Evolutionary conservation across 2,113 vertebrate genomes (phyloP).

Genomic region (Salminus brasiliensis): DNA sequence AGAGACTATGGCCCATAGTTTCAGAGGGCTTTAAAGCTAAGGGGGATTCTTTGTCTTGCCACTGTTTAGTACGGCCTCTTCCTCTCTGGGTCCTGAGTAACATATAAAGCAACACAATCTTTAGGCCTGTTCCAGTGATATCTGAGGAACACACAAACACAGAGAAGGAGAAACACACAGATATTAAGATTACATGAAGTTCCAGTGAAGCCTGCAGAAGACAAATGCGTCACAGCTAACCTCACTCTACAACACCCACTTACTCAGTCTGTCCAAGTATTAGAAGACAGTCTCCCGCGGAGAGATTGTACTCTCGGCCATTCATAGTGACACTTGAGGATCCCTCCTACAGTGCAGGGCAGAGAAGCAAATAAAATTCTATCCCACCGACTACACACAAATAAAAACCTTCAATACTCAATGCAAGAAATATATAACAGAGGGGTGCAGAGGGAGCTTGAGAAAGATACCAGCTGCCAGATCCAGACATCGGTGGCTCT

Average conservation of each 20-base stretch:
- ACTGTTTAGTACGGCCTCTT: slow-evolving; percentile 75
- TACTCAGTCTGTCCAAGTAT: slow-evolving; percentile 79
- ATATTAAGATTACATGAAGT: neutral
- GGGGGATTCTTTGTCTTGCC: neutral
- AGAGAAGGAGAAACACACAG: neutral
- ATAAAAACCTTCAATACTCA: neutral
- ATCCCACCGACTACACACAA: neutral
- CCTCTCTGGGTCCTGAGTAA: slow-evolving; percentile 84
- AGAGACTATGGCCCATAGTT: neutral
- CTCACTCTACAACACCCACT: slow-evolving; percentile 63
- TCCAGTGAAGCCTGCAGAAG: neutral
- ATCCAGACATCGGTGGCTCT: slow-evolving; percentile 85
- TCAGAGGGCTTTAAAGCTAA: neutral
- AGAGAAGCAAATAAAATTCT: neutral
- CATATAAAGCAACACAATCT: slow-evolving; percentile 79
- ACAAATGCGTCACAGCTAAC: neutral
- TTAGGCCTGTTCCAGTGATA: slow-evolving; percentile 83
- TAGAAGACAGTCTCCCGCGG: slow-evolving; percentile 84
- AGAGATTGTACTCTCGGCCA: slow-evolving; percentile 69
- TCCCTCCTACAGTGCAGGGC: slow-evolving; percentile 80
- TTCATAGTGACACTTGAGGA: slow-evolving; percentile 75
- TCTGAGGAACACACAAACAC: slow-evolving; percentile 64
- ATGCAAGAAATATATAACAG: neutral
- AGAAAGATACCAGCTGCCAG: slow-evolving; percentile 87
- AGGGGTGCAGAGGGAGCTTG: neutral